Conservation (phyloP, 2,888 invertebrate genomes). For the Cecidostiba fungosa region DNA sequence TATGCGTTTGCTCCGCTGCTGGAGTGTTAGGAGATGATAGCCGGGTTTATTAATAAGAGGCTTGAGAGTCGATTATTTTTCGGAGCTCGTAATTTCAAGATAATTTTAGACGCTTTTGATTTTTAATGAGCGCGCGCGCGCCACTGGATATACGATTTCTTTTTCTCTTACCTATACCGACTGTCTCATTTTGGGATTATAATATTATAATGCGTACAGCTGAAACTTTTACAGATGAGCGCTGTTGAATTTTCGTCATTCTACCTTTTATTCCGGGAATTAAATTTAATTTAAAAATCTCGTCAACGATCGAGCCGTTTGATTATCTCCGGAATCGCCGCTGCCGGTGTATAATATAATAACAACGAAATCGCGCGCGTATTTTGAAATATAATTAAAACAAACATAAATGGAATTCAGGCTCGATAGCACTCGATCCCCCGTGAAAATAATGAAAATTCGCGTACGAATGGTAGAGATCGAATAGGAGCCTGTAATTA, state of each 20-base stretch:
- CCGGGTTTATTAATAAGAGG: constrained; percentile 9
- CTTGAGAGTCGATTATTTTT: constrained; percentile 20
- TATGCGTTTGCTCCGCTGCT: not conserved
- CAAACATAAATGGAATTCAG: not conserved
- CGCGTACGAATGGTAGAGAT: not conserved
- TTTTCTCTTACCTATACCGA: not conserved
- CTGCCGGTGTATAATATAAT: too few species aligned
- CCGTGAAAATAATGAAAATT: constrained; percentile 36
- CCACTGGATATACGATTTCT: not conserved
- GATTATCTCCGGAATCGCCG: not conserved
- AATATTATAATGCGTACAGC: too few species aligned
- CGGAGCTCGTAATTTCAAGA: constrained; percentile 8
- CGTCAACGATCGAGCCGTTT: too few species aligned
- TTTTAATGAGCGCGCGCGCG: constrained; percentile 12
- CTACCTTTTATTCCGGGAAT: too few species aligned
- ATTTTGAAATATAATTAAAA: not conserved
- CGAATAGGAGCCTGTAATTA: constrained; percentile 19
- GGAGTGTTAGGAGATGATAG: constrained; percentile 36
- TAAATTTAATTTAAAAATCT: too few species aligned
- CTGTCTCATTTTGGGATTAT: too few species aligned
- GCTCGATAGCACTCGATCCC: not conserved
- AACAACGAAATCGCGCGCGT: not conserved
- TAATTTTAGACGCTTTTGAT: constrained; percentile 1
- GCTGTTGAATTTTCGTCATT: not conserved
- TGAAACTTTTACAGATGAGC: too few species aligned